Conservation (phyloP, 2,888 invertebrate genomes). For the Harpagoxenus sublaevis region DNA sequence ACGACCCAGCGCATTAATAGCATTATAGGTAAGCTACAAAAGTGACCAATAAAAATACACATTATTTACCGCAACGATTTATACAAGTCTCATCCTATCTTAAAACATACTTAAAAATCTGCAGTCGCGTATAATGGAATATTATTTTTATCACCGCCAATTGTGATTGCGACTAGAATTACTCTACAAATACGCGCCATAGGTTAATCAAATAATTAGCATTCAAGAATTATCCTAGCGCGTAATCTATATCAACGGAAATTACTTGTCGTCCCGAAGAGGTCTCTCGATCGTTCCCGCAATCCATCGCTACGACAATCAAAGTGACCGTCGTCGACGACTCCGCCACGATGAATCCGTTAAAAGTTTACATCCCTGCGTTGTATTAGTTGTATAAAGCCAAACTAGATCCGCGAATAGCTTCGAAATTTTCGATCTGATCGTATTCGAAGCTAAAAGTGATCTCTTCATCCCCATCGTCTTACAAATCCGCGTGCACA, state of each 20-base stretch:
- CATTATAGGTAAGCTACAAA: conserved; percentile 5
- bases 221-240: not conserved
- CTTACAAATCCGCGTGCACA: conserved; percentile 47
- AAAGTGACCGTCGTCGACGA: conserved; percentile 37
- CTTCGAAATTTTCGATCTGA: conserved; percentile 2
- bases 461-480: not conserved
- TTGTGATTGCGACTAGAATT: conserved; percentile 4
- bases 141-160: not conserved
- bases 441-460: conserved; percentile 29
- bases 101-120: conserved; percentile 7
- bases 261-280: conserved; percentile 31
- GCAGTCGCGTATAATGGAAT: not conserved
- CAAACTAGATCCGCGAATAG: conserved; percentile 23
- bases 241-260: not conserved
- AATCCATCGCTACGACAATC: conserved; percentile 27
- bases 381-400: conserved; percentile 10
- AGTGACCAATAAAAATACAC: conserved; percentile 21
- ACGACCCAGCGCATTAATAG: conserved; percentile 18
- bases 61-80: not conserved
- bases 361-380: conserved; percentile 28
- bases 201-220: conserved; percentile 16
- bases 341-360: conserved; percentile 30
- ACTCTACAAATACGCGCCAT: conserved; percentile 16
- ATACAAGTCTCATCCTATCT: not conserved
- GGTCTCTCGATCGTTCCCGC: conserved; percentile 24